Base-by-base conservation (phyloP, 2,113 vertebrate genomes). In the Cepphus grylle region DNA sequence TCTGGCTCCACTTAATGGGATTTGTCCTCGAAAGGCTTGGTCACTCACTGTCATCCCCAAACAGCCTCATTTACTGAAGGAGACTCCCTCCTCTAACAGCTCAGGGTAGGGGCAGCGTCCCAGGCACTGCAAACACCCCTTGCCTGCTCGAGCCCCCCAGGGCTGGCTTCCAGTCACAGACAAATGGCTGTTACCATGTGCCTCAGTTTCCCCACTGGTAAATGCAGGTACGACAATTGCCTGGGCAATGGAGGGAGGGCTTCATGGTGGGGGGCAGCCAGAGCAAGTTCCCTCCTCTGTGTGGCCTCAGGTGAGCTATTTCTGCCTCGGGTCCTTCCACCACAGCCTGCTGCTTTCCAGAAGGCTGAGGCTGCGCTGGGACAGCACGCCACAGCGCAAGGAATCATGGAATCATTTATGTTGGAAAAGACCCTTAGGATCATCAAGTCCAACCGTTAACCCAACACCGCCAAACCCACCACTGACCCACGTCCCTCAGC, bases 121-220 rank as follows among this genome's bases (percentile, higher is more conserved):
- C 65, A n/a, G 63, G 59, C 22, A 50, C 45, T 56, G 38, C 2
- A 5, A 40, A 13, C 11, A 11, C 21, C 27, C 27, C 38, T 50
- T 2, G 1, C 7, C 16, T 18, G 27, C 32, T 1, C 17, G 6
- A 43, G 8, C 11, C 17, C 27, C 3, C 7, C 14, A 30, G 13
- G 40, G 15, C 17, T 8, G 2, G 32, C 26, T n/a, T 27, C 0
- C 0, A 40, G 10, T 7, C 43, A 34, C 74, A 47, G 12, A 32
- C 25, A 40, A 47, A 47, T 5, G 2, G 12, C 40, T n/a, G 26
- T 3, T 49, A 26, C 56, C 11, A 0, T 0, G 0, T 56, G 61
- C 81, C 69, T 90, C 88, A 45, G n/a, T 61, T 63, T 90, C 63
- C 69, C 81, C 22, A 12, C 19, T 0, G 8, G 36, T 26, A 18